Percentiles rank a stretch among this genome's conserved stretches.
These are phyloP conservation scores for Patiria miniata DNA, from an alignment of 35 echinoderm and acorn worm species.

Conservation along the genomic window DNA sequence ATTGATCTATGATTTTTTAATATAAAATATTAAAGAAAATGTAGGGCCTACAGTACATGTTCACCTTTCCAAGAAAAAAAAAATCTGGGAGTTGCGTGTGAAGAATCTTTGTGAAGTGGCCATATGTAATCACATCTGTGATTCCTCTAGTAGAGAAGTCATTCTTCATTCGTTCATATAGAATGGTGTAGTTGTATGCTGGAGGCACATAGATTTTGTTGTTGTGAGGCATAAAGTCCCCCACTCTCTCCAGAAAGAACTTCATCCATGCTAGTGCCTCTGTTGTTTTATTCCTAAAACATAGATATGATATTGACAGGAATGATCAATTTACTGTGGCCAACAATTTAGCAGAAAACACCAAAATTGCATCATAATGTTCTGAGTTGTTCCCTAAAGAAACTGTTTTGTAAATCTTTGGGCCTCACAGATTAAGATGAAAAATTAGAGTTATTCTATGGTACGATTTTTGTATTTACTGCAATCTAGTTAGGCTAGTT, in stretches of 20 bases:
- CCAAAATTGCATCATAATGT: too few species aligned
- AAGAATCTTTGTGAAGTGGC: neutral
- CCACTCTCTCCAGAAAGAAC: neutral
- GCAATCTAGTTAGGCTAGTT: too few species aligned
- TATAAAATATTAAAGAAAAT: neutral
- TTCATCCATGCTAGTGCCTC: neutral
- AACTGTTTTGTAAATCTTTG: too few species aligned
- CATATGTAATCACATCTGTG: neutral
- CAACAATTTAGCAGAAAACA: too few species aligned
- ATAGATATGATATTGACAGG: too few species aligned
- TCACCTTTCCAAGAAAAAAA: neutral
- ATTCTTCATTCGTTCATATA: neutral
- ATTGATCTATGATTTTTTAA: too few species aligned
- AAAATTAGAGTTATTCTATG: too few species aligned
- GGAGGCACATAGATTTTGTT: neutral
- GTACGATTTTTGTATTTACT: too few species aligned
- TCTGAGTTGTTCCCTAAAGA: too few species aligned
- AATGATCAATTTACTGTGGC: too few species aligned
- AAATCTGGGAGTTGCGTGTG: neutral
- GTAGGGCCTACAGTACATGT: neutral
- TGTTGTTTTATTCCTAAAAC: neutral
- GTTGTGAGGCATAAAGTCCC: neutral
- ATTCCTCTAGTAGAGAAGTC: neutral
- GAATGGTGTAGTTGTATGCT: neutral
- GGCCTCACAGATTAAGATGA: too few species aligned